phyloP scores from a whole-genome alignment of 1,140 invertebrate genomes.

The Amyelois transitella region DNA sequence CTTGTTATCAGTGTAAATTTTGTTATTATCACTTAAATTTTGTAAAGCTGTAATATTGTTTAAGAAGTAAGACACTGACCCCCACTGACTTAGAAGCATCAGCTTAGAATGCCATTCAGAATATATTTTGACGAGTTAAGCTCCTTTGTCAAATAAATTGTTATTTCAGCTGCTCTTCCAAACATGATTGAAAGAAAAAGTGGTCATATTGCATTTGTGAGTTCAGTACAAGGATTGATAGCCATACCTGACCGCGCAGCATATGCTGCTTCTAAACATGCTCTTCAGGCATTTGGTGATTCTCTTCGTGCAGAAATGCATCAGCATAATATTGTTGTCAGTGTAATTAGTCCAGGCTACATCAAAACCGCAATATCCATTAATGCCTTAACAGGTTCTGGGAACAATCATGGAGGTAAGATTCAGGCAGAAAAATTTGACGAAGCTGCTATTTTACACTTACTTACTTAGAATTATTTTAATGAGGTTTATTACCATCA shows the following conservation, averaged over 20 bases:
- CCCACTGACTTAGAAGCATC: too few relatives aligned
- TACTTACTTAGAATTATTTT: too few relatives aligned
- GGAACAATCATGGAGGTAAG: constrained; percentile 85
- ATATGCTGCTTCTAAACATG: constrained; percentile 96
- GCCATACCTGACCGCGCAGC: constrained; percentile 91
- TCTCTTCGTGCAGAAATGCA: constrained; percentile 86
- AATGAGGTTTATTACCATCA: too few relatives aligned
- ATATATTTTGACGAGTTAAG: too few relatives aligned
- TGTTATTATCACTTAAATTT: too few relatives aligned
- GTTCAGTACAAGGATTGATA: constrained; percentile 94
- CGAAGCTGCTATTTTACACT: background rate
- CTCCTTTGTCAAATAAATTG: too few relatives aligned
- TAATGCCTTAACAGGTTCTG: constrained; percentile 89
- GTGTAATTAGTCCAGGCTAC: constrained; percentile 91
- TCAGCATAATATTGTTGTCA: constrained; percentile 84
- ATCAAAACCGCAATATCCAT: constrained; percentile 90
- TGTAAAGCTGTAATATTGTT: too few relatives aligned
- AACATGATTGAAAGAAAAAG: constrained; percentile 85
- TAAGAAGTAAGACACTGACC: too few relatives aligned
- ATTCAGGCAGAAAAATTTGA: background rate
- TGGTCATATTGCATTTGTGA: constrained; percentile 93
- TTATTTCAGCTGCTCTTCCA: constrained; percentile 81
- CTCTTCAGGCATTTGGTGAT: constrained; percentile 91
- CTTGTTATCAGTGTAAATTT: too few relatives aligned
- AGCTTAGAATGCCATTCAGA: too few relatives aligned